Percentiles rank a stretch among this genome's conserved stretches.
These are phyloP conservation scores for Psilopsiagon aurifrons DNA, from an alignment of 2,113 vertebrate species.

Conservation along the genomic window DNA sequence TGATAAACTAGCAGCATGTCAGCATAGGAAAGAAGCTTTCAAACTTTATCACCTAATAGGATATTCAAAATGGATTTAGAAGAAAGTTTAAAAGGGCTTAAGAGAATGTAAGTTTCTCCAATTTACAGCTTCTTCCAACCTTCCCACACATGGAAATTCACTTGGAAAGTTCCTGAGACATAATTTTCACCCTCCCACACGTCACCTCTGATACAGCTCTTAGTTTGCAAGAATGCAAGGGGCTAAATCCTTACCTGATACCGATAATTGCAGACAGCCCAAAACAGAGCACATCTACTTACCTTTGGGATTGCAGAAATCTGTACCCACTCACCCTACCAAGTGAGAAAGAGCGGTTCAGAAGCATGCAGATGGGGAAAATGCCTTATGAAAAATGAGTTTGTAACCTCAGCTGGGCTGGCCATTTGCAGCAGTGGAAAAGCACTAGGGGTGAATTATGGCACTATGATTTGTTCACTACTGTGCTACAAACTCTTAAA, in stretches of 20 bases:
- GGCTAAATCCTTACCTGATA: neutral
- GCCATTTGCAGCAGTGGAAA: neutral
- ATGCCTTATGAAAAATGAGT: neutral
- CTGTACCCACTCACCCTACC: neutral
- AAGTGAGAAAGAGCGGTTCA: neutral
- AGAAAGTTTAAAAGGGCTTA: conserved; percentile 1
- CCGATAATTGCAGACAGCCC: neutral
- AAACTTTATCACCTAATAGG: conserved; percentile 43
- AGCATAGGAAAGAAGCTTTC: conserved; percentile 42
- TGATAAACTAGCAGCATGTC: conserved; percentile 53
- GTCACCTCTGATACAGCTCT: neutral
- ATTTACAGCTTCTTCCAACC: conserved; percentile 20
- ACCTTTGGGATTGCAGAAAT: neutral
- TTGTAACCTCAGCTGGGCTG: neutral
- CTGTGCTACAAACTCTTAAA: neutral
- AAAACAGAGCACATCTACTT: neutral
- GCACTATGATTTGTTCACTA: neutral
- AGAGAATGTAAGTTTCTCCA: neutral
- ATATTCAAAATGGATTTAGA: neutral
- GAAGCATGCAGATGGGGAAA: neutral
- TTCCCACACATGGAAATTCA: conserved; percentile 45
- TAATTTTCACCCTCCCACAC: conserved; percentile 36
- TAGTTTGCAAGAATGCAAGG: neutral
- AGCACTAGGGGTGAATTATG: neutral
- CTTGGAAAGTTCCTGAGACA: conserved; percentile 51